Evolutionary conservation across 2,888 invertebrate genomes (phyloP), one percentile per base, ranked within the genome.

Genomic region (Andricus quercusramuli): DNA sequence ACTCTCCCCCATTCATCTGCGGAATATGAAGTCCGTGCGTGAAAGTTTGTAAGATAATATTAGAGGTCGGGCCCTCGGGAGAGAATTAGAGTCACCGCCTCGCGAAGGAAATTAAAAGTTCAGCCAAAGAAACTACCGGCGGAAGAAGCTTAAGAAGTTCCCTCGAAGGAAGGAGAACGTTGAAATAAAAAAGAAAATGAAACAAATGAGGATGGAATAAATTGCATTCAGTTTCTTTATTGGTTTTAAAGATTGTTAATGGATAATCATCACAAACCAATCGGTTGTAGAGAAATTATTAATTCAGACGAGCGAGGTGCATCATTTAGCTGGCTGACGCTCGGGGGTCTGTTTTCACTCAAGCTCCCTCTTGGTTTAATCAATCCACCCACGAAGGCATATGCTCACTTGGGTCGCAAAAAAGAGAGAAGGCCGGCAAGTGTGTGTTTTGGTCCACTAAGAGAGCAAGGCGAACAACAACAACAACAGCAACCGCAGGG

Each of bases 301-400:
- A 74, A 56, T 74, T 74, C 22, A 56, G 17, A 51, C 47, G 25
- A 59, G n/a, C 29, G 29, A 70, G 29, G 29, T 17, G 47, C 17
- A 29, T 51, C 51, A 70, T 70, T 32, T 51, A 32, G 47, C 20
- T n/a, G 17, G 4, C 51, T 3, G 80, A 80, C 78, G 79, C 76
- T 78, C 67, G 32, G 76, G 85, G 85, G 84, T 83, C 80, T 81
- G 83, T 81, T 85, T 84, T 86, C 85, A 85, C 86, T 86, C 85
- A 82, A 80, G 79, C 82, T 78, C 78, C 70, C 80, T 79, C 81
- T 79, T 83, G 78, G 81, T 83, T 89, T 90, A 92, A 91, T 92
- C 90, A 91, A 90, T 88, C 88, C 89, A 80, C 83, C 89, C 89
- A 85, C 87, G 87, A 84, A 88, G 90, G 88, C 92, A 91, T 92